Evolutionary conservation across 2,888 invertebrate species (phyloP), one percentile per base, ranked within the genome.

Genomic region (Aphodius granarius): DNA sequence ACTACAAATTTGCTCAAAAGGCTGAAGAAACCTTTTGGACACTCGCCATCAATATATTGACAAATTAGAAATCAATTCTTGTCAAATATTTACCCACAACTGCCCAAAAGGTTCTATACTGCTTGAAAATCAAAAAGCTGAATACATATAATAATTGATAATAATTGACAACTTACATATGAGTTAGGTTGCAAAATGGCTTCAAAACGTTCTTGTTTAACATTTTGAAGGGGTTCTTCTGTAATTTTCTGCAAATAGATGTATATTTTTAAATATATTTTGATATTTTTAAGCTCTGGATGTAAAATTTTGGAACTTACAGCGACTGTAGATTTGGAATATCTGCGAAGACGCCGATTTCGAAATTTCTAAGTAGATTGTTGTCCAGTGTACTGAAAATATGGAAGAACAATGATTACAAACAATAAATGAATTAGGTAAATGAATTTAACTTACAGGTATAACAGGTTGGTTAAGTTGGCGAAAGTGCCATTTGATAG

Each of bases 331-430:
- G 82, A 80, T 87, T 88, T 43, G 83, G 84, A 63, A 88, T 82
- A 76, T 89, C 88, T 73, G 81, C 82, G 82, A 89, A 87, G 71
- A 88, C 84, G 73, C 86, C 82, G 65, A 84, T 74, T 76, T 89
- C 89, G 78, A 89, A 87, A 16, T 81, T 79, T 66, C 81, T 80
- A 77, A 89, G 85, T 75, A 81, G 81, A 80, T 89, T 89, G 76
- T 88, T 87, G 81, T 89, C 87, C 74, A 89, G 81, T 76, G 88
- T 89, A 68, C 90, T 87, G n/a, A n/a, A n/a, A n/a, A n/a, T n/a
- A n/a, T n/a, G n/a, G n/a, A 77, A 76, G 43, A 17, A 43, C n/a
- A 15, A 21, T n/a, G 71, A 19, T 63, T 73, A 21, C 13, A 20
- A 20, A 9, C n/a, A 5, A n/a, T 13, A 18, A 43, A 23, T 74